phyloP scores from a whole-genome alignment of 2,797 vertebrate genomes.

The Phalloptychus januarius region DNA sequence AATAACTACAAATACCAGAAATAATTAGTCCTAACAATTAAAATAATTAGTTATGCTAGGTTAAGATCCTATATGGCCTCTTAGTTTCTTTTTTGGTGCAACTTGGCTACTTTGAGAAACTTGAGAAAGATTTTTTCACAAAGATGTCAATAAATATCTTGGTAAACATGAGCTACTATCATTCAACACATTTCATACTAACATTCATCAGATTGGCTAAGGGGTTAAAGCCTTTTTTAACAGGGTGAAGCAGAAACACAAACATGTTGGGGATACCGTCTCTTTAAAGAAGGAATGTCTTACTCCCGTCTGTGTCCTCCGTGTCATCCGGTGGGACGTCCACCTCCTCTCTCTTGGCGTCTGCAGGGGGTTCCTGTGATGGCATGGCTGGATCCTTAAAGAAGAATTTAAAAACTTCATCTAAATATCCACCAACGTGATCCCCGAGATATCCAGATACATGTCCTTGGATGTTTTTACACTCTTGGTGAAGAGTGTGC shows the following conservation, averaged over 20 bases:
- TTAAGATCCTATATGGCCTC: not conserved
- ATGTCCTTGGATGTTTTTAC: constrained; percentile 12
- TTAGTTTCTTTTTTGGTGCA: not conserved
- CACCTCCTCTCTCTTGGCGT: constrained; percentile 86
- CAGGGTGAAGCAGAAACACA: not conserved
- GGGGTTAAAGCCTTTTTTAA: not conserved
- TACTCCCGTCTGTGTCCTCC: constrained; percentile 90
- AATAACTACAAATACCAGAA: not conserved
- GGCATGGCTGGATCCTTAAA: constrained; percentile 98
- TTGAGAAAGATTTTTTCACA: not conserved
- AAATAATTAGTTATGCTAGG: not conserved
- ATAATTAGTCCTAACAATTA: not conserved
- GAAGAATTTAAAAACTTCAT: constrained; percentile 31
- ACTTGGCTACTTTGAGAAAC: not conserved
- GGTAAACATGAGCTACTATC: not conserved
- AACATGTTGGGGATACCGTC: not conserved
- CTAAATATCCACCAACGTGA: constrained; percentile 9
- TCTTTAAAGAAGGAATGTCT: constrained; percentile 49
- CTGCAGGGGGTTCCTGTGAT: constrained; percentile 93
- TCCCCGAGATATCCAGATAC: constrained; percentile 11
- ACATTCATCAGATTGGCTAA: not conserved
- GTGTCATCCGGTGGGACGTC: constrained; percentile 89
- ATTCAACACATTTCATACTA: not conserved
- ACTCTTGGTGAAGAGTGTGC: constrained; percentile 1
- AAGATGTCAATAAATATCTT: not conserved